Conservation (phyloP, 64 coral and sea anemone genomes). For the Stichodactyla helianthus region DNA sequence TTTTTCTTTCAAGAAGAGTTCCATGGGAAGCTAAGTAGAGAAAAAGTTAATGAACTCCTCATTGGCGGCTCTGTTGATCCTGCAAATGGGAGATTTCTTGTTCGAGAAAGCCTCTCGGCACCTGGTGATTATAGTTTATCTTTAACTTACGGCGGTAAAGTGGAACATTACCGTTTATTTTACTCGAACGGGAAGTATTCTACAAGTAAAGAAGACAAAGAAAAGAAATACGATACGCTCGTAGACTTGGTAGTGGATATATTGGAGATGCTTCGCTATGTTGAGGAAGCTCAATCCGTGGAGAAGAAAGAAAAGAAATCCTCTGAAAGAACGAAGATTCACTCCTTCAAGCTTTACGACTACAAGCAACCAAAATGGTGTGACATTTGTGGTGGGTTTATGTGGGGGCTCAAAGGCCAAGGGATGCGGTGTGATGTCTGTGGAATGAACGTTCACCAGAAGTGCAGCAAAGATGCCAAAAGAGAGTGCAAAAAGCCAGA, state of each 20-base stretch:
- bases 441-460: constrained; percentile 84
- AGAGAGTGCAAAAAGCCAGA: constrained; percentile 51
- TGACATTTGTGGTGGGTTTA: constrained; percentile 79
- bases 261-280: constrained; percentile 62
- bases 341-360: constrained; percentile 70
- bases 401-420: constrained; percentile 95
- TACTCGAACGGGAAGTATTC: constrained; percentile 76
- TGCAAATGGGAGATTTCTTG: constrained; percentile 88
- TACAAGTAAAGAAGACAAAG: constrained; percentile 45
- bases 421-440: constrained; percentile 87
- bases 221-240: constrained; percentile 59
- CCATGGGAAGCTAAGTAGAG: constrained; percentile 82
- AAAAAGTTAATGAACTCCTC: constrained; percentile 82
- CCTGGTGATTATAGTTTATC: constrained; percentile 92
- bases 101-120: constrained; percentile 81
- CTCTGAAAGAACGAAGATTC: constrained; percentile 18
- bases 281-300: constrained; percentile 46
- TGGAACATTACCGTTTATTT: constrained; percentile 81
- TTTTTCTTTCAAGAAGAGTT: constrained; percentile 89
- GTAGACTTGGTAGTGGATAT: constrained; percentile 90
- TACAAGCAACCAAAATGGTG: constrained; percentile 99
- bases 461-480: constrained; percentile 60
- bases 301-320: constrained; percentile 54
- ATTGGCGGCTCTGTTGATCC: constrained; percentile 44
- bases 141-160: constrained; percentile 79